Percentiles rank a stretch among this genome's conserved stretches.
Conservation (phyloP, 2,797 vertebrate species). For the Coregonus ussuriensis region DNA sequence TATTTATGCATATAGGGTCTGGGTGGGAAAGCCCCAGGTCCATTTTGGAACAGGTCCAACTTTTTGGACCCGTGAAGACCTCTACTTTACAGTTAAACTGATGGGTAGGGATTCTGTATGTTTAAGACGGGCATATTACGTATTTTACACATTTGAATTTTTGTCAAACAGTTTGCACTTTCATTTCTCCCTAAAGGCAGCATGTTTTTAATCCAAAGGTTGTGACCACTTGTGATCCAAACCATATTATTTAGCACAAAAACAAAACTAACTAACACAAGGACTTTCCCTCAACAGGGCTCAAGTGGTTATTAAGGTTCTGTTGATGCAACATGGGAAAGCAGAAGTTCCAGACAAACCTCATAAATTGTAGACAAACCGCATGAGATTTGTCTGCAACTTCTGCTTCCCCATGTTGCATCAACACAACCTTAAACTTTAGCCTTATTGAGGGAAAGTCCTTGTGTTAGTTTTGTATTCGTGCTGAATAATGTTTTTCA, state of each 20-base stretch:
- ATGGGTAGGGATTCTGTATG: neutral
- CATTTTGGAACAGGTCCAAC: no score
- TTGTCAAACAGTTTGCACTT: neutral
- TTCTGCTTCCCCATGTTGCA: no score
- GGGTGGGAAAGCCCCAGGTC: no score
- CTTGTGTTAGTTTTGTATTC: neutral
- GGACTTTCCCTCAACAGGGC: constrained; percentile 10
- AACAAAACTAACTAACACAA: constrained; percentile 10
- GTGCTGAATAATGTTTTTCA: no score
- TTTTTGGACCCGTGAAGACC: no score
- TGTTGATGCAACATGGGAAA: constrained; percentile 18
- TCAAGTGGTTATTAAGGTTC: constrained; percentile 38
- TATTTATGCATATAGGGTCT: no score
- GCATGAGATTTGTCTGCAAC: constrained; percentile 27
- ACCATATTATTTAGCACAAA: neutral
- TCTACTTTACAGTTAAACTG: no score
- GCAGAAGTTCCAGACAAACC: constrained; percentile 22
- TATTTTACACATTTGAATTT: neutral
- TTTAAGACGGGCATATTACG: neutral
- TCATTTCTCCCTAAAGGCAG: neutral
- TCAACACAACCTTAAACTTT: no score
- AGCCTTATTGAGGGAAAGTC: neutral
- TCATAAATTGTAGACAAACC: neutral
- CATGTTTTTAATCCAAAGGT: neutral
- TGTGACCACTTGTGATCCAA: neutral